Percentiles rank a stretch among this genome's conserved stretches.
Conservation (phyloP, 2,888 invertebrate genomes). For the Dasypogon diadema region DNA sequence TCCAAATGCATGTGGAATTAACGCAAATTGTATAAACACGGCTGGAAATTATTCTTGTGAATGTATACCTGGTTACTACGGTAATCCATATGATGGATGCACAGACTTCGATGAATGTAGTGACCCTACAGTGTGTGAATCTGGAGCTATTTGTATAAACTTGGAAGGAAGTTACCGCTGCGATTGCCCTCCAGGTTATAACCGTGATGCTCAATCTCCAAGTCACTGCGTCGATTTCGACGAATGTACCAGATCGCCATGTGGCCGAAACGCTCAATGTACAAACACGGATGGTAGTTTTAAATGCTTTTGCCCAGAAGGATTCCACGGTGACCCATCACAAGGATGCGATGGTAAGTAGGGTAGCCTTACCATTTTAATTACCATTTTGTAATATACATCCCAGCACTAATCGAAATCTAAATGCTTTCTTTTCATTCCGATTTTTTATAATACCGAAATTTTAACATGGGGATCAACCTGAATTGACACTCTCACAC, state of each 20-base stretch:
- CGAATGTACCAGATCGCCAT: slow-evolving; percentile 80
- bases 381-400: not conserved
- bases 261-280: slow-evolving; percentile 85
- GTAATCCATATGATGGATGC: slow-evolving; percentile 85
- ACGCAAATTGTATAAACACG: slow-evolving; percentile 84
- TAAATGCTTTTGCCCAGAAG: slow-evolving; percentile 85
- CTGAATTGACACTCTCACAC: slow-evolving; percentile 51
- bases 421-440: slow-evolving; percentile 17
- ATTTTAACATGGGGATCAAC: slow-evolving; percentile 32
- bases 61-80: slow-evolving; percentile 85
- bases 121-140: slow-evolving; percentile 79
- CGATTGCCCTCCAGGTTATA: slow-evolving; percentile 85
- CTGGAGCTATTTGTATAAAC: slow-evolving; percentile 84
- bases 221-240: slow-evolving; percentile 79
- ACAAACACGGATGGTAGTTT: slow-evolving; percentile 83
- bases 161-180: slow-evolving; percentile 84
- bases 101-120: slow-evolving; percentile 88
- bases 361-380: too few species aligned
- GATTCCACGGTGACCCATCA: slow-evolving; percentile 84
- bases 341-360: slow-evolving; percentile 78
- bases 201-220: slow-evolving; percentile 80
- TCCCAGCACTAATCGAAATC: slow-evolving; percentile 18
- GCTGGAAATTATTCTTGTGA: slow-evolving; percentile 90
- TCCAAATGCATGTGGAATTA: slow-evolving; percentile 84
- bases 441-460: slow-evolving; percentile 15